These are phyloP conservation scores for Nanorana parkeri DNA, from an alignment of 2,113 vertebrate species.

Conservation along the genomic window DNA sequence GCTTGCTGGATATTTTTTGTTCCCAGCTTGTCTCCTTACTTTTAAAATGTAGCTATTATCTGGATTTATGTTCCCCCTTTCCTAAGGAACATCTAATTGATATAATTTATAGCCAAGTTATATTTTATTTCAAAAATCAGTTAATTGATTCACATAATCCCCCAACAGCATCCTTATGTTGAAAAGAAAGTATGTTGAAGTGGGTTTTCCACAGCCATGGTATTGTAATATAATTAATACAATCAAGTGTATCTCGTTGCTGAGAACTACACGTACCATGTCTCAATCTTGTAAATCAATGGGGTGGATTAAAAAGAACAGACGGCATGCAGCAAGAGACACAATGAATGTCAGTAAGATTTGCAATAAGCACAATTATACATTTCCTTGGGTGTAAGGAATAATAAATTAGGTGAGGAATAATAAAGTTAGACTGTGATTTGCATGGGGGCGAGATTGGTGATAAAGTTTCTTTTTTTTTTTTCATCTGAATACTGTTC, in stretches of 20 bases:
- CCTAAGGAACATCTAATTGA: constrained; percentile 38
- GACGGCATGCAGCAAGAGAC: constrained; percentile 55
- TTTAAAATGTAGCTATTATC: constrained; percentile 8
- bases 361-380: constrained; percentile 53
- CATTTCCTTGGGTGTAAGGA: constrained; percentile 43
- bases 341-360: constrained; percentile 57
- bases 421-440: constrained; percentile 35
- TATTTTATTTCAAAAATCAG: constrained; percentile 31
- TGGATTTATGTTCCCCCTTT: not conserved
- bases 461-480: not conserved
- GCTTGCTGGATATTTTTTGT: not conserved
- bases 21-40: not conserved
- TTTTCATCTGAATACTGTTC: not conserved
- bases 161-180: constrained; percentile 21
- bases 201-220: constrained; percentile 27
- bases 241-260: constrained; percentile 47
- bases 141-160: constrained; percentile 21
- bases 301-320: constrained; percentile 57
- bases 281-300: constrained; percentile 58
- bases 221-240: constrained; percentile 56
- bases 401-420: constrained; percentile 46
- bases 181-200: constrained; percentile 38
- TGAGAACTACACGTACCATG: constrained; percentile 48
- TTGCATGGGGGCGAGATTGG: not conserved
- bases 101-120: constrained; percentile 32